Conservation (phyloP, 1,140 invertebrate species). For the Drosophila prosaltans region DNA sequence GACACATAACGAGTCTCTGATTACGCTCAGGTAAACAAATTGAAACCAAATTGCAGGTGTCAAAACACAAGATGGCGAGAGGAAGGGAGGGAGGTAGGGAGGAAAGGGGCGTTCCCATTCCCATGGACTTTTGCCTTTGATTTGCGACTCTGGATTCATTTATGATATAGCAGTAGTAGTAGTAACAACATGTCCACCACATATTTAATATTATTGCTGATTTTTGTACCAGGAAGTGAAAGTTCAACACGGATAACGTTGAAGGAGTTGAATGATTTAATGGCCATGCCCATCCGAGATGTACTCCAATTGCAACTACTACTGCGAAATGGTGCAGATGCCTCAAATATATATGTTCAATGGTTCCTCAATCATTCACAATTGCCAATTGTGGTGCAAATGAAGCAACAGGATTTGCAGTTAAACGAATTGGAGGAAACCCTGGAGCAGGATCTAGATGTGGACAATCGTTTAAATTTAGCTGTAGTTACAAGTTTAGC, state of each 20-base stretch:
- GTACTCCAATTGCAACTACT: conserved; percentile 43
- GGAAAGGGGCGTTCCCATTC: not conserved
- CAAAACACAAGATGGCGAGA: conserved; percentile 39
- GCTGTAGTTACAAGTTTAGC: conserved; percentile 41
- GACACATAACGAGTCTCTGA: conserved; percentile 69
- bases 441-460: not conserved
- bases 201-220: not conserved
- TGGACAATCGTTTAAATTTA: conserved; percentile 23
- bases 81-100: not conserved
- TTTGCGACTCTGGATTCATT: conserved; percentile 38
- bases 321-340: conserved; percentile 49
- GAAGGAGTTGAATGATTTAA: conserved; percentile 32
- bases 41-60: conserved; percentile 75
- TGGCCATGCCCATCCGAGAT: conserved; percentile 34
- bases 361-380: conserved; percentile 49
- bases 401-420: conserved; percentile 14
- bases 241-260: not conserved
- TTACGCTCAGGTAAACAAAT: conserved; percentile 62
- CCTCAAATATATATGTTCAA: conserved; percentile 40
- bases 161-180: conserved; percentile 36
- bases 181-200: not conserved
- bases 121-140: not conserved
- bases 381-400: conserved; percentile 28
- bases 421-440: not conserved
- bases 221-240: not conserved